Evolutionary conservation across 2,888 invertebrate species (phyloP).

Genomic region (Adineta ricciae): DNA sequence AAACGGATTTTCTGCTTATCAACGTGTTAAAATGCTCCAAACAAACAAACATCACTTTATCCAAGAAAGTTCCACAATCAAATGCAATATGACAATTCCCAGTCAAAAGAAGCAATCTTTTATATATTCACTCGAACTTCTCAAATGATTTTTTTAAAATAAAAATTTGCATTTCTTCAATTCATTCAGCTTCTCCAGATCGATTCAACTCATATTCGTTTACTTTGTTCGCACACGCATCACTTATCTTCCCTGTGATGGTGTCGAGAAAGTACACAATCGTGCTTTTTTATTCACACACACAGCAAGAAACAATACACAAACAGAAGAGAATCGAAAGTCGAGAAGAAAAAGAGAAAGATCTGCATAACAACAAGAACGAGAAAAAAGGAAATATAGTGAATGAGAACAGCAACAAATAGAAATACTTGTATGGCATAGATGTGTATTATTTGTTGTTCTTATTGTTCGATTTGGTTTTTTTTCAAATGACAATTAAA

Average conservation of each 20-base stretch:
- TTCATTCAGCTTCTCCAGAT: too few species aligned
- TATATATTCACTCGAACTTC: neutral
- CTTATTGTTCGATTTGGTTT: neutral
- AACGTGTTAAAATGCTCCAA: neutral
- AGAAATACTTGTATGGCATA: neutral
- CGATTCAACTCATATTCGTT: neutral
- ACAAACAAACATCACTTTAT: neutral
- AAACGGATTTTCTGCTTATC: neutral
- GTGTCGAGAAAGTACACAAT: neutral
- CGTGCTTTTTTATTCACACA: neutral
- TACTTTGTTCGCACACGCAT: neutral
- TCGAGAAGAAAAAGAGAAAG: neutral
- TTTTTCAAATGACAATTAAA: neutral
- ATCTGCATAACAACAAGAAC: conserved; percentile 12
- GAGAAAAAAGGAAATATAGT: neutral
- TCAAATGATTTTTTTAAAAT: neutral
- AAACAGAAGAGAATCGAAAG: neutral
- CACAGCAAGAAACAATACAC: conserved; percentile 9
- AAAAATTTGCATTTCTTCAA: neutral
- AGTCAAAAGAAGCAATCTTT: neutral
- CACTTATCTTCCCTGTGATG: neutral
- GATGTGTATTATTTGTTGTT: conserved; percentile 12
- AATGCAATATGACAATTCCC: neutral
- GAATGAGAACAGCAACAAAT: neutral
- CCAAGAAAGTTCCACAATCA: neutral